These are phyloP conservation scores for Nipponia nippon DNA, from an alignment of 2,113 vertebrate species.

Conservation along the genomic window DNA sequence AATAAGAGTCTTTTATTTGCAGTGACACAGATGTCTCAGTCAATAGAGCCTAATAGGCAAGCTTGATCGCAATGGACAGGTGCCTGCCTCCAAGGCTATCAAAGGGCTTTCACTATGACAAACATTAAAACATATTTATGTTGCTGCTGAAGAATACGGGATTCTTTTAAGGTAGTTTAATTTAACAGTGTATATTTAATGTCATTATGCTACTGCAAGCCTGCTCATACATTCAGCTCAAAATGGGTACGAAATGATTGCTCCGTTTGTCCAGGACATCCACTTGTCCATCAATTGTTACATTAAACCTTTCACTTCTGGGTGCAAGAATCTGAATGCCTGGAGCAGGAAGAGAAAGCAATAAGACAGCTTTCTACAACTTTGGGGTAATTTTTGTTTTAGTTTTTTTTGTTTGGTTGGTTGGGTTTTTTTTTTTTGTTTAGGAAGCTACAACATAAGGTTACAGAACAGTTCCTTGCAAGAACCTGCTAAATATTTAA, in stretches of 20 bases:
- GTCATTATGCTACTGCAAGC: background rate
- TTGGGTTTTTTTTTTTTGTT: too few relatives aligned
- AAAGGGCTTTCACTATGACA: slow-evolving; percentile 67
- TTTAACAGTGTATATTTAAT: slow-evolving; percentile 56
- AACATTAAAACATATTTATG: slow-evolving; percentile 72
- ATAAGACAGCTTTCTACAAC: background rate
- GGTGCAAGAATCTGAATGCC: background rate
- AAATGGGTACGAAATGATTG: slow-evolving; percentile 12
- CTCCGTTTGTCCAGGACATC: background rate
- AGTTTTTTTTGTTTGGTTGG: background rate
- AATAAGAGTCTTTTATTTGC: slow-evolving; percentile 98
- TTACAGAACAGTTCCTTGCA: background rate
- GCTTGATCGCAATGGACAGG: slow-evolving; percentile 86
- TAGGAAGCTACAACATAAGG: background rate
- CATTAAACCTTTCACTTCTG: background rate
- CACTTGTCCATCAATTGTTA: background rate
- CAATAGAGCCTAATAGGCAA: slow-evolving; percentile 98
- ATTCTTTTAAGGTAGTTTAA: slow-evolving; percentile 37
- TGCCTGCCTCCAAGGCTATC: slow-evolving; percentile 75
- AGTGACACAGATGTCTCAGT: slow-evolving; percentile 99
- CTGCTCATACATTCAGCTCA: background rate
- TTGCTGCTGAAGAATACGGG: slow-evolving; percentile 32
- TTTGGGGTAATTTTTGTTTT: background rate
- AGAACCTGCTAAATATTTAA: background rate
- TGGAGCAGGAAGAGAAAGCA: background rate